Percentiles rank a stretch among this genome's conserved stretches.
These are phyloP conservation scores for Chaenocephalus aceratus DNA, from an alignment of 2,113 vertebrate genomes.

Conservation along the genomic window DNA sequence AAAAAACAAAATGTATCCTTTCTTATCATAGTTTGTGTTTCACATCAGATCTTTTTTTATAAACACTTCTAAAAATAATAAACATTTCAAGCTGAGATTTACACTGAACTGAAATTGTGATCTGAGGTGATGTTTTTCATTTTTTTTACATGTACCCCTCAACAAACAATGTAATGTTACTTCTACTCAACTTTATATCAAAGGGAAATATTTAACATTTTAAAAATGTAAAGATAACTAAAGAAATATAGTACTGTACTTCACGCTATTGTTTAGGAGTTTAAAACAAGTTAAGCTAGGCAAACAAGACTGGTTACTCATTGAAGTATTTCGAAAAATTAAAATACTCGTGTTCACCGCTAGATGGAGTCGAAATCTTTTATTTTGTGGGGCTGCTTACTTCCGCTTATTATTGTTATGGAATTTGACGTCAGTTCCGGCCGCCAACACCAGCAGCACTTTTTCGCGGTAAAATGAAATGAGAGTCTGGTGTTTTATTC, in stretches of 20 bases:
- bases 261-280: background rate
- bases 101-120: background rate
- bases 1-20: background rate
- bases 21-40: background rate
- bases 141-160: background rate
- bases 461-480: slow-evolving; percentile 80
- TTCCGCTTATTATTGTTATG: slow-evolving; percentile 16
- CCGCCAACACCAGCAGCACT: slow-evolving; percentile 56
- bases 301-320: background rate
- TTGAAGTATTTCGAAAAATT: too few species aligned
- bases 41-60: background rate
- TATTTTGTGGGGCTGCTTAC: background rate
- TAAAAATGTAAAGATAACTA: too few species aligned
- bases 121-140: background rate
- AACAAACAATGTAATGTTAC: background rate
- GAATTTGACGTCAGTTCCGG: slow-evolving; percentile 48
- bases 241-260: background rate
- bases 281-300: background rate
- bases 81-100: background rate
- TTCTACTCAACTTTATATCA: too few species aligned
- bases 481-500: background rate
- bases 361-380: background rate
- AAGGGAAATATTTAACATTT: too few species aligned
- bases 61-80: background rate
- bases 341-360: background rate